phyloP scores from a whole-genome alignment of 2,888 invertebrate genomes.

The Mayetiola destructor region DNA sequence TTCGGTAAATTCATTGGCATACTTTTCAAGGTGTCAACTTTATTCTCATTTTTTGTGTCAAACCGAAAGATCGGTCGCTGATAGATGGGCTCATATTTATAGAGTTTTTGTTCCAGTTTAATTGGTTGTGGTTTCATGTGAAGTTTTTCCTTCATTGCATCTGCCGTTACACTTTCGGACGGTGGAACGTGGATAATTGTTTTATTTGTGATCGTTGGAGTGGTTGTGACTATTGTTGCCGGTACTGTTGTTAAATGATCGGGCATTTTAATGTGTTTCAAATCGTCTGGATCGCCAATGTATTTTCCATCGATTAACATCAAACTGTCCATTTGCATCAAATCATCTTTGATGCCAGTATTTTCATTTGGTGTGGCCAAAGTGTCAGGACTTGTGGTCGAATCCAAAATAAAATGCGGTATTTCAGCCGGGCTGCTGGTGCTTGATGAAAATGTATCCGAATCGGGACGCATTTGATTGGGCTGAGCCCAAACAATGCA shows the following conservation, averaged over 20 bases:
- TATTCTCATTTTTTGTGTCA: conserved; percentile 34
- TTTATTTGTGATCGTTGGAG: background rate
- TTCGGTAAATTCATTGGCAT: conserved; percentile 29
- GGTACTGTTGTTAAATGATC: conserved; percentile 23
- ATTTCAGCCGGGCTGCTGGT: conserved; percentile 35
- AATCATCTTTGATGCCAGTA: conserved; percentile 55
- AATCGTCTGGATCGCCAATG: conserved; percentile 35
- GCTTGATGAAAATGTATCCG: conserved; percentile 39
- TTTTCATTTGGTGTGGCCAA: conserved; percentile 51
- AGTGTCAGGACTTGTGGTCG: conserved; percentile 35
- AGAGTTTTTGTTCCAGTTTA: background rate
- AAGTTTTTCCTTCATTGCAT: background rate
- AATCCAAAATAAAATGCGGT: conserved; percentile 34
- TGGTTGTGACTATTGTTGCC: background rate
- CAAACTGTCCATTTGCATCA: conserved; percentile 46
- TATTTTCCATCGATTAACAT: conserved; percentile 39
- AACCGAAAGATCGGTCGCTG: conserved; percentile 28
- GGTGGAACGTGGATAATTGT: background rate
- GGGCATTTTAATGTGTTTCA: conserved; percentile 32
- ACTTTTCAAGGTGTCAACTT: conserved; percentile 33
- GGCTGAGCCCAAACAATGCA: conserved; percentile 29
- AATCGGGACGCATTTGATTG: conserved; percentile 36
- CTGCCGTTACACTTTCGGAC: background rate
- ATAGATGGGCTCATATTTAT: conserved; percentile 26
- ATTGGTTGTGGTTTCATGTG: conserved; percentile 22